Percentiles rank a stretch among this genome's conserved stretches.
Conservation (phyloP, 2,113 vertebrate genomes). For the Brachypodius melanocephalos region DNA sequence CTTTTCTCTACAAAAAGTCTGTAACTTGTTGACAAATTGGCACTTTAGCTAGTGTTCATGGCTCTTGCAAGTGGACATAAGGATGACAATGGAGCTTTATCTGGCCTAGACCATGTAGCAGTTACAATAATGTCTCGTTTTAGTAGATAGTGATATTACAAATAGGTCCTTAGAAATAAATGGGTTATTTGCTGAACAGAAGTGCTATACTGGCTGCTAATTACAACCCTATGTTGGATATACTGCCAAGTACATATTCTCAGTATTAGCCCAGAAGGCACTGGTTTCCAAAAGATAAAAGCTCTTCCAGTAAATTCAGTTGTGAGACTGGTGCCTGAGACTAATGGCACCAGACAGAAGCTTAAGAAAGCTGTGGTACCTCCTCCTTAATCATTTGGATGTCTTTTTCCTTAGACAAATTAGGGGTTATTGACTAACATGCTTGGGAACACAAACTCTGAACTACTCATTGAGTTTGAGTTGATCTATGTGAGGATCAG, state of each 20-base stretch:
- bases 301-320: neutral
- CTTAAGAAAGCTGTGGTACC: neutral
- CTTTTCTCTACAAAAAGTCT: neutral
- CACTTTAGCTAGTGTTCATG: neutral
- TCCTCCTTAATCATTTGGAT: neutral
- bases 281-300: constrained; percentile 36
- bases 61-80: neutral
- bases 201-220: neutral
- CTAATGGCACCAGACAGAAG: constrained; percentile 3
- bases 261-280: constrained; percentile 34
- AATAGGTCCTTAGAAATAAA: neutral
- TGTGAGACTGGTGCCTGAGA: constrained; percentile 11
- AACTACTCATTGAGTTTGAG: neutral
- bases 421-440: neutral
- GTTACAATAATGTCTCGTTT: neutral
- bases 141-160: neutral
- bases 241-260: constrained; percentile 6
- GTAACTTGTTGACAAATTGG: neutral
- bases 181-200: constrained; percentile 20
- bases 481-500: neutral
- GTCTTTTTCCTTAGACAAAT: neutral
- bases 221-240: neutral
- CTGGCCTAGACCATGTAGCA: neutral
- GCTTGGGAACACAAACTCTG: neutral
- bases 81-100: neutral